These are phyloP conservation scores for Trichopoda pennipes DNA, from an alignment of 2,888 invertebrate genomes.

Conservation along the genomic window DNA sequence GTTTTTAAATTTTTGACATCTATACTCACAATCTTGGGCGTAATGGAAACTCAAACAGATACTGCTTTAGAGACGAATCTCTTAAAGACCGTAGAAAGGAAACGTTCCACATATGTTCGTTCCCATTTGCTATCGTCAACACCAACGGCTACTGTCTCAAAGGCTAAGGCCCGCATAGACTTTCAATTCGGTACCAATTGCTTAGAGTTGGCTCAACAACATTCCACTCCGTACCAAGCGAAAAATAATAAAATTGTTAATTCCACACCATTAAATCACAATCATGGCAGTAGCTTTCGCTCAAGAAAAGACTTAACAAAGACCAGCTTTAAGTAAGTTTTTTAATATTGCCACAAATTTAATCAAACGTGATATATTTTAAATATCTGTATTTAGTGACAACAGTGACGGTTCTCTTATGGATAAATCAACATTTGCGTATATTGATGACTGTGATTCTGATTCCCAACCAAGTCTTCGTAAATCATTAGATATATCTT, in stretches of 20 bases:
- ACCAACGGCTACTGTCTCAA: slow-evolving; percentile 58
- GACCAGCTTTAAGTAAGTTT: slow-evolving; percentile 72
- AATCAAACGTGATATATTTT: not conserved
- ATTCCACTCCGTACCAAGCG: slow-evolving; percentile 72
- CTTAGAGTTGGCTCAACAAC: slow-evolving; percentile 74
- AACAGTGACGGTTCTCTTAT: slow-evolving; percentile 53
- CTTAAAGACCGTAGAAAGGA: slow-evolving; percentile 48
- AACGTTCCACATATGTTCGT: slow-evolving; percentile 66
- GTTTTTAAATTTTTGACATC: slow-evolving; percentile 74
- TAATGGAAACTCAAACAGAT: slow-evolving; percentile 70
- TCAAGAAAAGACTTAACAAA: slow-evolving; percentile 76
- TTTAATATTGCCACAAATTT: not conserved
- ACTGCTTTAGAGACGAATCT: not conserved
- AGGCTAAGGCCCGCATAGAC: slow-evolving; percentile 62
- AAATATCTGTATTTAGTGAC: slow-evolving; percentile 63
- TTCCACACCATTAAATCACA: slow-evolving; percentile 79
- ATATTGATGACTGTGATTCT: slow-evolving; percentile 71
- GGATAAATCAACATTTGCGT: slow-evolving; percentile 54
- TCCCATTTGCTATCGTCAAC: slow-evolving; percentile 67
- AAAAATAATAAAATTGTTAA: slow-evolving; percentile 75
- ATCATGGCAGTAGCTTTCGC: slow-evolving; percentile 72
- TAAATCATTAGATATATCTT: slow-evolving; percentile 75
- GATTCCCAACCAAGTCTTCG: slow-evolving; percentile 69
- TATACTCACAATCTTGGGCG: slow-evolving; percentile 74
- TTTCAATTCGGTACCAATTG: slow-evolving; percentile 71